A percentile compares a stretch with the other conserved stretches of the same genome.
phyloP scores from a whole-genome alignment of 2,113 vertebrate genomes.

The Gyps fulvus region DNA sequence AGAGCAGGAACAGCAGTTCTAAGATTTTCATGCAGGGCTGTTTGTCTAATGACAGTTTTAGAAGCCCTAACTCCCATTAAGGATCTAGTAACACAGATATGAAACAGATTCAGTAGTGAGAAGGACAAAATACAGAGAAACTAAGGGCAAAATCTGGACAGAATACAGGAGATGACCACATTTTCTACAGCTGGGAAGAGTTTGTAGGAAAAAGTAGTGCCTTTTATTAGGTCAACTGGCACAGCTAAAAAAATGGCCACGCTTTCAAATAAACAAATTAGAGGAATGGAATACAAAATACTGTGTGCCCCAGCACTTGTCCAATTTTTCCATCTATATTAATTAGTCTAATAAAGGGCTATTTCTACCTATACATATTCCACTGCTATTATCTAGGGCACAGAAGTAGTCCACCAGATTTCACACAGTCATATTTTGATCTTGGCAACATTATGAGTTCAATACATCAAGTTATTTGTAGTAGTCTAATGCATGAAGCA shows the following conservation, averaged over 20 bases:
- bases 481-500: not conserved
- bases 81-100: not conserved
- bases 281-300: not conserved
- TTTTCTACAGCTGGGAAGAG: not conserved
- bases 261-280: not conserved
- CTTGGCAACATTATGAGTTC: not conserved
- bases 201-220: not conserved
- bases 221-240: not conserved
- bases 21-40: not conserved
- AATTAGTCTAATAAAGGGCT: not conserved
- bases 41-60: not conserved
- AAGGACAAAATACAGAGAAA: not conserved
- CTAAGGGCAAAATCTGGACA: not conserved
- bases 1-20: not conserved
- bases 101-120: not conserved
- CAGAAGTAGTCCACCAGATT: not conserved
- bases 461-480: not conserved
- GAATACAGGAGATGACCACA: not conserved
- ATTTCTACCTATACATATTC: not conserved
- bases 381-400: not conserved
- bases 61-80: not conserved
- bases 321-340: not conserved
- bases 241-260: not conserved
- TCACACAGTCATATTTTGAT: not conserved
- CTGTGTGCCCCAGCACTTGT: not conserved